A percentile compares a stretch with the other conserved stretches of the same genome.
Conservation (phyloP, 2,888 invertebrate genomes). For the Lutraria lutraria region DNA sequence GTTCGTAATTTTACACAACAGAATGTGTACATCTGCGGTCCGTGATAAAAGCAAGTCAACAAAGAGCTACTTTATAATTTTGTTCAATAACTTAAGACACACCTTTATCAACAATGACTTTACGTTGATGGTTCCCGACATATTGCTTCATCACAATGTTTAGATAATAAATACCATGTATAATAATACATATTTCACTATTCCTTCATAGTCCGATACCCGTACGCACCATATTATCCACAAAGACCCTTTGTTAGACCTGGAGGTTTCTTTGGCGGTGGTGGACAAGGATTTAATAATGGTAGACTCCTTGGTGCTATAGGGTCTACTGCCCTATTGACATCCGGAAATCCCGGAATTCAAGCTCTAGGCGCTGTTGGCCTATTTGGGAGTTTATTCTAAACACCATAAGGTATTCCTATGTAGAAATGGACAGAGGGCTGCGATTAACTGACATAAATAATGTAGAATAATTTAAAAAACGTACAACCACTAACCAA, state of each 20-base stretch:
- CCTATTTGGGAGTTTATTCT: background rate
- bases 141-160: background rate
- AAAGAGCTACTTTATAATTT: no score
- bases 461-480: background rate
- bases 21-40: no score
- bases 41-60: no score
- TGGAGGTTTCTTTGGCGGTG: background rate
- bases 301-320: background rate
- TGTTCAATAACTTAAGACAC: no score
- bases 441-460: background rate
- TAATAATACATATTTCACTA: background rate
- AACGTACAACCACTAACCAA: no score
- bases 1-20: no score
- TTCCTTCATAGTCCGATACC: background rate
- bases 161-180: background rate
- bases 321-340: background rate
- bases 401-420: background rate
- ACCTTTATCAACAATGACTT: no score
- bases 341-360: background rate
- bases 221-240: background rate
- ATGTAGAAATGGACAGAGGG: background rate
- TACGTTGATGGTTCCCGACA: background rate
- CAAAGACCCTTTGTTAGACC: background rate
- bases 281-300: background rate
- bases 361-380: background rate